These are phyloP conservation scores for Phasia obesa DNA, from an alignment of 2,888 invertebrate genomes.

Conservation along the genomic window DNA sequence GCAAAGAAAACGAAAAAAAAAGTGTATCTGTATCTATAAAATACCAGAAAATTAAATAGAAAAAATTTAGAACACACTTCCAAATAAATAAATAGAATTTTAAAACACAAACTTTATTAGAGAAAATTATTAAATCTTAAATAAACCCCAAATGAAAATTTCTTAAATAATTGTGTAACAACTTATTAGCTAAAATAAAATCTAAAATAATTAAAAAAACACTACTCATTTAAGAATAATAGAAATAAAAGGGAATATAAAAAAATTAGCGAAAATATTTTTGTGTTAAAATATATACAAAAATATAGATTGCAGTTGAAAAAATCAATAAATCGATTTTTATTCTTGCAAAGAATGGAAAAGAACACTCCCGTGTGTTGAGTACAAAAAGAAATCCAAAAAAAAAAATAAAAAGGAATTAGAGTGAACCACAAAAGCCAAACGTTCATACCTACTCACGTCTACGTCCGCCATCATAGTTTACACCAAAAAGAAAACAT, in stretches of 20 bases:
- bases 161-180: slow-evolving; percentile 65
- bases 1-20: slow-evolving; percentile 46
- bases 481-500: slow-evolving; percentile 58
- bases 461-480: slow-evolving; percentile 66
- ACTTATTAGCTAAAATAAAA: slow-evolving; percentile 36
- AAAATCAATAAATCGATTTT: slow-evolving; percentile 70
- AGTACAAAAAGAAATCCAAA: slow-evolving; percentile 50
- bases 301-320: neutral
- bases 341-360: slow-evolving; percentile 39
- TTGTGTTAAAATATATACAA: slow-evolving; percentile 34
- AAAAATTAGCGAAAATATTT: slow-evolving; percentile 33
- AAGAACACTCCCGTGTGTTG: slow-evolving; percentile 65
- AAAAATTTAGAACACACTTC: slow-evolving; percentile 48
- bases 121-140: slow-evolving; percentile 18
- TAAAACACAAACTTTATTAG: slow-evolving; percentile 29
- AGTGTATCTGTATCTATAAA: slow-evolving; percentile 68
- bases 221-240: slow-evolving; percentile 45
- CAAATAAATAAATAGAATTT: slow-evolving; percentile 16
- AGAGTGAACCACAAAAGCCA: slow-evolving; percentile 59
- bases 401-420: slow-evolving; percentile 44
- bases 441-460: slow-evolving; percentile 28
- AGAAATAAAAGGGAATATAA: slow-evolving; percentile 47
- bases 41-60: slow-evolving; percentile 52
- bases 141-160: neutral
- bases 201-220: slow-evolving; percentile 37